Evolutionary conservation across 2,113 vertebrate genomes (phyloP).

Genomic region (Sciurus niger): DNA sequence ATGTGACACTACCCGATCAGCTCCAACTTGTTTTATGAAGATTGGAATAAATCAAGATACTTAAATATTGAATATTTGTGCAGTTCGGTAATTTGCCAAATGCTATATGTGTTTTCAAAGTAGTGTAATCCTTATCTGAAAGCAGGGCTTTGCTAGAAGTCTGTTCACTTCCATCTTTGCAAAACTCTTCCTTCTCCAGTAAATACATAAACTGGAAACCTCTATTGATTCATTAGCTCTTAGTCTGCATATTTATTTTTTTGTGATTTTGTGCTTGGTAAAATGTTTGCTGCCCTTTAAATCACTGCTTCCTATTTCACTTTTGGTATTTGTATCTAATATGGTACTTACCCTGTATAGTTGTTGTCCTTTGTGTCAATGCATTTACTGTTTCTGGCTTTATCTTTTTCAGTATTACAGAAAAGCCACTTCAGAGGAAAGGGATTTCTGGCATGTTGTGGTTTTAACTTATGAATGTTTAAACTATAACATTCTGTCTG

Average conservation of each 20-base stretch:
- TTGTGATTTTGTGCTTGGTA: background rate
- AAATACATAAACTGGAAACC: background rate
- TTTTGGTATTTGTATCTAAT: background rate
- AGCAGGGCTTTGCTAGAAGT: background rate
- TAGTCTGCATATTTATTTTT: background rate
- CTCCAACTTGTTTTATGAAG: background rate
- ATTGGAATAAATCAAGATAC: background rate
- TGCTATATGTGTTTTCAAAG: background rate
- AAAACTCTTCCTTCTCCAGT: constrained; percentile 30
- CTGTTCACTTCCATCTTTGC: background rate
- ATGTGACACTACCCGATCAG: background rate
- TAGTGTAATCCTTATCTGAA: background rate
- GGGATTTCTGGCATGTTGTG: background rate
- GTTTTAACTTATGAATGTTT: constrained; percentile 39
- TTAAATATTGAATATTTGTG: background rate
- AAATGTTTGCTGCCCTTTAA: constrained; percentile 24
- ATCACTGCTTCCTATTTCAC: constrained; percentile 2
- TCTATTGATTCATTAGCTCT: background rate
- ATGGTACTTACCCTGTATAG: background rate
- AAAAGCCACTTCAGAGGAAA: constrained; percentile 1
- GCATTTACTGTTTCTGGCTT: constrained; percentile 14
- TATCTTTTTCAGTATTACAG: background rate
- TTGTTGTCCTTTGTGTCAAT: background rate
- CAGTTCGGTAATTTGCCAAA: background rate
- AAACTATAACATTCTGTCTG: background rate